Evolutionary conservation across 2,113 vertebrate genomes (phyloP).

Genomic region (Paramisgurnus dabryanus): DNA sequence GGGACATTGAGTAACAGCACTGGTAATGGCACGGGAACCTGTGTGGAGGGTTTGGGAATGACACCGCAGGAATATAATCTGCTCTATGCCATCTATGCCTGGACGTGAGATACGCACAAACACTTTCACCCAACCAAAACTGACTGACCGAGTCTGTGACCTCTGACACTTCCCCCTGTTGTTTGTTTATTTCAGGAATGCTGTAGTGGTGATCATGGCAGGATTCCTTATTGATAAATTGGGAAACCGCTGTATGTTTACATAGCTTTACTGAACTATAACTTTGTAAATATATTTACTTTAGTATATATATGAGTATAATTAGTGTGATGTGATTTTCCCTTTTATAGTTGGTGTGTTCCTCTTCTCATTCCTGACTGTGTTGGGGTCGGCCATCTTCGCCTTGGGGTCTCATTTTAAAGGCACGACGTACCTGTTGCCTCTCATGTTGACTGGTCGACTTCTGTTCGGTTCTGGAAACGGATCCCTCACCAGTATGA

Average conservation of each 20-base stretch:
- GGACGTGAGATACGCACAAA: slow-evolving; percentile 68
- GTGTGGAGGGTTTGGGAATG: slow-evolving; percentile 80
- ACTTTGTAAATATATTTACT: no score
- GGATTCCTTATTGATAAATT: slow-evolving; percentile 84
- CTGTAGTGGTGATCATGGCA: slow-evolving; percentile 77
- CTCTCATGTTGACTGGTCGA: slow-evolving; percentile 80
- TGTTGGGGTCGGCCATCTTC: slow-evolving; percentile 79
- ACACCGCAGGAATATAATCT: slow-evolving; percentile 82
- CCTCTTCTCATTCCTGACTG: slow-evolving; percentile 79
- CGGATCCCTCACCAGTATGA: slow-evolving; percentile 79
- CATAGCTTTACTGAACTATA: not conserved
- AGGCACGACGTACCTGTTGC: slow-evolving; percentile 77
- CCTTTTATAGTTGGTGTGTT: slow-evolving; percentile 75
- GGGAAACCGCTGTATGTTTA: slow-evolving; percentile 79
- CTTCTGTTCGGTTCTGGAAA: slow-evolving; percentile 82
- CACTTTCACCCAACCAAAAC: not conserved
- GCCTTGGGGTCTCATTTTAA: slow-evolving; percentile 83
- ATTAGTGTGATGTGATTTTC: not conserved
- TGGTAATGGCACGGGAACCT: slow-evolving; percentile 59
- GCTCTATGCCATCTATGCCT: slow-evolving; percentile 79
- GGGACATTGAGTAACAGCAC: slow-evolving; percentile 63
- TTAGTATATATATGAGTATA: no score
- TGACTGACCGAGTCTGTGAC: not conserved
- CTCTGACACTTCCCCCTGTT: not conserved
- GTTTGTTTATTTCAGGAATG: slow-evolving; percentile 68